phyloP scores from a whole-genome alignment of 1,140 invertebrate species.

The Thaumatotibia leucotreta region DNA sequence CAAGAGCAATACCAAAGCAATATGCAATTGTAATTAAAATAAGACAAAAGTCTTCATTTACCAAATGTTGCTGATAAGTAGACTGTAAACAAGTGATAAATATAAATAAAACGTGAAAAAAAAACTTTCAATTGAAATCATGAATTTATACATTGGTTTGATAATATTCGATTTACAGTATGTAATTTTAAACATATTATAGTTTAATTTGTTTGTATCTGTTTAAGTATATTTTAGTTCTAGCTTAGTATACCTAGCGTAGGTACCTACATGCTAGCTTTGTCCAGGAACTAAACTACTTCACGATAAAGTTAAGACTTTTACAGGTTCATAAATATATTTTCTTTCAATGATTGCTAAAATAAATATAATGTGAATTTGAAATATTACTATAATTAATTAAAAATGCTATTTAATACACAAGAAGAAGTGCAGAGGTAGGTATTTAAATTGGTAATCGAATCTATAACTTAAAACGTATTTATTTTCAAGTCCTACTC shows the following conservation, averaged over 20 bases:
- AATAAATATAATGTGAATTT: too few species aligned
- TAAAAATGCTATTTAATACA: too few species aligned
- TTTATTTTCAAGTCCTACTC: too few species aligned
- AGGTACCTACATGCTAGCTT: background rate
- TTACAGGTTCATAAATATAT: too few species aligned
- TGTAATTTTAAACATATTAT: background rate
- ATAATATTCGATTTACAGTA: background rate
- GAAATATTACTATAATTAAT: too few species aligned
- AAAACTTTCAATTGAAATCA: background rate
- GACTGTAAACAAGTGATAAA: conserved; percentile 26
- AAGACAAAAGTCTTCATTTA: background rate
- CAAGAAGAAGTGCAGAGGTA: too few species aligned
- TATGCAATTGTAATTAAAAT: conserved; percentile 26
- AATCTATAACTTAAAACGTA: too few species aligned
- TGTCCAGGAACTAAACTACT: background rate
- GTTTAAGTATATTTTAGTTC: background rate
- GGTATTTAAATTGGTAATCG: too few species aligned
- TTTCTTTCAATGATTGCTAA: too few species aligned
- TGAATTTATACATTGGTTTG: conserved; percentile 3
- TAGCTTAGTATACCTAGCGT: background rate
- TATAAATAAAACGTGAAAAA: conserved; percentile 12
- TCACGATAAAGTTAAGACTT: too few species aligned
- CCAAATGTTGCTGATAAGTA: conserved; percentile 5
- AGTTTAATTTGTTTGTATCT: background rate
- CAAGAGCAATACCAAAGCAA: conserved; percentile 47